Base-by-base conservation (phyloP, 1,140 invertebrate species). In the Saccostrea cuccullata region DNA sequence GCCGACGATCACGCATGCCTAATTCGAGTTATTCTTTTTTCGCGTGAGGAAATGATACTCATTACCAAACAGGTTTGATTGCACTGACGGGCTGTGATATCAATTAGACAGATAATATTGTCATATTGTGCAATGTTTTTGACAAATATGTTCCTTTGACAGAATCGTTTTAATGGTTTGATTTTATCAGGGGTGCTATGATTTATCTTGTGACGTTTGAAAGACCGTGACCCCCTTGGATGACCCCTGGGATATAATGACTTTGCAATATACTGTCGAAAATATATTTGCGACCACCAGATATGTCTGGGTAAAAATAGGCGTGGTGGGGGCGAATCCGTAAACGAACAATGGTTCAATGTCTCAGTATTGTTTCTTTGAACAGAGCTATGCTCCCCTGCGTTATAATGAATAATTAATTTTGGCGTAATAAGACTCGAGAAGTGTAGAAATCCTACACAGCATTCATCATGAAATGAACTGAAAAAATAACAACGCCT, bases 191-290 rank as follows among this genome's bases (percentile, higher is more conserved):
- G 36, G 17, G 40, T 77, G 85, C 73, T 82, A 58, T 82, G 60
- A 88, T 88, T 88, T 86, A 88, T 88, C 85, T 86, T 77, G 85
- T 86, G 60, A 84, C 36, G 87, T 88, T 82, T 58, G 60, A 67
- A 85, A 88, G 47, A 82, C 55, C 8, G 17, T 12, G 30, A 67
- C 64, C 26, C 85, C 58, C n/a, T 6, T 40, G 47, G 20, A 26
- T 82, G 73, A 88, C 70, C 87, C 60, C 20, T 86, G 26, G 56
- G 13, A 84, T 55, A 40, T 55, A 84, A 77, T 77, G 70, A 77
- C 70, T 77, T 36, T 30, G 70, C 70, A 77, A 8, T 77, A 77
- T 77, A 30, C 23, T 77, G 70, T 77, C 11, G 26, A 77, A 73
- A 77, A 36, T 77, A 26, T 26, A 26, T 20, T 12, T 26, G 30